phyloP scores from a whole-genome alignment of 1,140 invertebrate genomes.

The Andrena cerasifolii region DNA sequence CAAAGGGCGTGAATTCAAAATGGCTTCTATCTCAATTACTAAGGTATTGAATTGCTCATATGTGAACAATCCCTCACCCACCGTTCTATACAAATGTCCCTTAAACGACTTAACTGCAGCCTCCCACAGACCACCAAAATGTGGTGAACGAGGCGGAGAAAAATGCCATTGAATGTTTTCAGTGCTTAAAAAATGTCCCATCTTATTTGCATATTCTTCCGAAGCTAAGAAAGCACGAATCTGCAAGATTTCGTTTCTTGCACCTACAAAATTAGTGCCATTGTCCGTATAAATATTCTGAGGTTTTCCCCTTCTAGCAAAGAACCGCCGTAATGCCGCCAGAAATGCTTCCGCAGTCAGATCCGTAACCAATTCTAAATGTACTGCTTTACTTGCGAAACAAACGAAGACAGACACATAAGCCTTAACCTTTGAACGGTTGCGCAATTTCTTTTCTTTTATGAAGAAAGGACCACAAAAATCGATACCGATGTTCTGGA shows the following conservation, averaged over 20 bases:
- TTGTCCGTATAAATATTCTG: neutral
- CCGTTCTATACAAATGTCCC: neutral
- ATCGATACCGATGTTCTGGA: neutral
- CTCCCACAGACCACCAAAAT: slow-evolving; percentile 27
- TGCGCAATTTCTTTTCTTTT: neutral
- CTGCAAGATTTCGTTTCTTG: neutral
- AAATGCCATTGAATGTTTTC: slow-evolving; percentile 11
- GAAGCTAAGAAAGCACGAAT: neutral
- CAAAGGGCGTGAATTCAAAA: slow-evolving; percentile 9
- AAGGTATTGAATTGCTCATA: slow-evolving; percentile 6
- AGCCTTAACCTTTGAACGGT: neutral
- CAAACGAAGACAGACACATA: slow-evolving; percentile 17
- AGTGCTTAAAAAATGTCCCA: neutral
- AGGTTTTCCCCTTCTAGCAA: neutral
- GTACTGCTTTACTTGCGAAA: slow-evolving; percentile 4
- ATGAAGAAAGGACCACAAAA: slow-evolving; percentile 8
- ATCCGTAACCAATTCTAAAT: neutral
- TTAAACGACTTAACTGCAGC: slow-evolving; percentile 2
- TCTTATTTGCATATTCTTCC: neutral
- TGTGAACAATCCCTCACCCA: neutral
- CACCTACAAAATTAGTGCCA: neutral
- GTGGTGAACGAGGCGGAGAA: neutral
- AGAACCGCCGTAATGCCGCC: neutral
- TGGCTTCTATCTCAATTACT: neutral
- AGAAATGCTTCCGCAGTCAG: neutral